Conservation (phyloP, 2,888 invertebrate genomes). For the Aspidiotus destructor region DNA sequence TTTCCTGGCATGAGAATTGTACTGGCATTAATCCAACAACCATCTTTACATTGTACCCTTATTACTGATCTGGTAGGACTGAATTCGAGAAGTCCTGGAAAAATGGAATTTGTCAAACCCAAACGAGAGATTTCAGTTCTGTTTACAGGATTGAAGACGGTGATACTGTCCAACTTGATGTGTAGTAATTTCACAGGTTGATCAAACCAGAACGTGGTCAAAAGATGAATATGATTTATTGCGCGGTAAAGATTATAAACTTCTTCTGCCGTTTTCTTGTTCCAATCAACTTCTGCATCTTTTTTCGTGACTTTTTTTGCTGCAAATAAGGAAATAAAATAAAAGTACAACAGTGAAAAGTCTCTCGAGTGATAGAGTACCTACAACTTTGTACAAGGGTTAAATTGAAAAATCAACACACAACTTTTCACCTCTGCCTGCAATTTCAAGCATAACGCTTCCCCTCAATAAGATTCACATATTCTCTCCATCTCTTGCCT, state of each 20-base stretch:
- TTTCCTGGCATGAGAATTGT: slow-evolving; percentile 57
- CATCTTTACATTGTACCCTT: slow-evolving; percentile 54
- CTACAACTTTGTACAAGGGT: slow-evolving; percentile 7
- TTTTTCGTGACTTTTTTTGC: slow-evolving; percentile 62
- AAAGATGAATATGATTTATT: slow-evolving; percentile 52
- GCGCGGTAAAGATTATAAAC: slow-evolving; percentile 65
- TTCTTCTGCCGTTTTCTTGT: slow-evolving; percentile 51
- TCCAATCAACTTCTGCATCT: slow-evolving; percentile 58
- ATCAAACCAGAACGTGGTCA: slow-evolving; percentile 54
- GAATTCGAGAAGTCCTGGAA: slow-evolving; percentile 52
- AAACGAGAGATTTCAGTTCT: slow-evolving; percentile 20
- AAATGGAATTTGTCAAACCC: slow-evolving; percentile 23
- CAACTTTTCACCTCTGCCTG: no score
- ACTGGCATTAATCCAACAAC: slow-evolving; percentile 54
- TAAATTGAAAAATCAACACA: slow-evolving; percentile 23
- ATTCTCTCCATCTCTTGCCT: no score
- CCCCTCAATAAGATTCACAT: no score
- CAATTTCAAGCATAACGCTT: no score
- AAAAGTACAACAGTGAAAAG: background rate
- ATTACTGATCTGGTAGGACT: slow-evolving; percentile 10
- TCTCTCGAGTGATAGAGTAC: slow-evolving; percentile 5
- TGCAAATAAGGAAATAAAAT: slow-evolving; percentile 40
- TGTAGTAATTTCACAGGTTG: slow-evolving; percentile 55
- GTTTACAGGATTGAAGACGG: slow-evolving; percentile 5
- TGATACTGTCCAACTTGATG: slow-evolving; percentile 42